Evolutionary conservation across 2,797 vertebrate genomes (phyloP).

Genomic region (Australoheros facetus): DNA sequence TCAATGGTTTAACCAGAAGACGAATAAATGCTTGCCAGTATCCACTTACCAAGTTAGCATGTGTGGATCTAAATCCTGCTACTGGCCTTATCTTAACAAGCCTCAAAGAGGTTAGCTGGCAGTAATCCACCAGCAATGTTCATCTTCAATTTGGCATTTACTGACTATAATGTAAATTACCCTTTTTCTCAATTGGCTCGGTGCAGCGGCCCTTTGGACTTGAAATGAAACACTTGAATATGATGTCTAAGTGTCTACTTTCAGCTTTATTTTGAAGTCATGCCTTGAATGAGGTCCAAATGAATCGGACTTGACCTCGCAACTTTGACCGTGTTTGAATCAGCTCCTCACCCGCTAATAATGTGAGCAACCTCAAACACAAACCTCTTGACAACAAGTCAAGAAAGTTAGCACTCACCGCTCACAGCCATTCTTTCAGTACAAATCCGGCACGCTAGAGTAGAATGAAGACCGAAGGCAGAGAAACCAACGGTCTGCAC

Average conservation of each 20-base stretch:
- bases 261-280: conserved; percentile 43
- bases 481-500: background rate
- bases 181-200: conserved; percentile 10
- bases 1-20: conserved; percentile 3
- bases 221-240: conserved; percentile 37
- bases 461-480: background rate
- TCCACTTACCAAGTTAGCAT: background rate
- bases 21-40: background rate
- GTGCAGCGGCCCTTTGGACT: background rate
- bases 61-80: background rate
- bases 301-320: background rate
- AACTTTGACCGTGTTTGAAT: conserved; percentile 12
- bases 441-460: background rate
- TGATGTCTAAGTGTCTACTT: conserved; percentile 2
- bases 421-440: background rate
- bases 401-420: background rate
- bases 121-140: background rate
- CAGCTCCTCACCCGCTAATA: conserved; percentile 5
- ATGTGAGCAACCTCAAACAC: conserved; percentile 18
- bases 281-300: conserved; percentile 25
- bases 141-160: background rate
- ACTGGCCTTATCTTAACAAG: background rate
- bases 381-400: background rate
- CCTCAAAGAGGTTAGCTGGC: background rate
- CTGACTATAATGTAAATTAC: background rate